Evolutionary conservation across 2,797 vertebrate species (phyloP).

Genomic region (Hypotaenidia philippensis): DNA sequence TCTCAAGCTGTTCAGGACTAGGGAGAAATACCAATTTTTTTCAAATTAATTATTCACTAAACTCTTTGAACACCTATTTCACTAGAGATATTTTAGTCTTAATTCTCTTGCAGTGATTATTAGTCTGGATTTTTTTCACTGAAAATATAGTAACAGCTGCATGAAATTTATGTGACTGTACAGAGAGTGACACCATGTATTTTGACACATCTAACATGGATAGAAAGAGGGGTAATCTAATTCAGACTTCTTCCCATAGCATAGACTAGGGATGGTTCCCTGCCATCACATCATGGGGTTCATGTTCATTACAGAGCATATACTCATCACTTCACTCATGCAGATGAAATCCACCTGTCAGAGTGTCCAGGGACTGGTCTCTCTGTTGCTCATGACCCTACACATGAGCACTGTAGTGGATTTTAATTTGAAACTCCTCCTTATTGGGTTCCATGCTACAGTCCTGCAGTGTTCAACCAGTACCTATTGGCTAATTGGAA

Average conservation of each 20-base stretch:
- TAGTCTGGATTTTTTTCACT: not conserved
- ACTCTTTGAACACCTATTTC: slow-evolving; percentile 8
- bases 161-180: not conserved
- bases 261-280: not conserved
- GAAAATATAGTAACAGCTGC: not conserved
- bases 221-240: not conserved
- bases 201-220: not conserved
- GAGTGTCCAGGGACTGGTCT: not conserved
- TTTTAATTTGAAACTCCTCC: slow-evolving; percentile 33
- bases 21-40: not conserved
- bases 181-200: not conserved
- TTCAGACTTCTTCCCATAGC: not conserved
- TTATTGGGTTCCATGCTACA: not conserved
- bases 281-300: not conserved
- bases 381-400: slow-evolving; percentile 45
- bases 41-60: slow-evolving; percentile 2
- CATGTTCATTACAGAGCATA: slow-evolving; percentile 25
- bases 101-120: not conserved
- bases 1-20: not conserved
- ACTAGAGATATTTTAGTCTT: not conserved
- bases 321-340: not conserved
- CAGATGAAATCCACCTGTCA: slow-evolving; percentile 46
- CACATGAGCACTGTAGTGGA: slow-evolving; percentile 36
- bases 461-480: slow-evolving; percentile 68
- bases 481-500: slow-evolving; percentile 24